Base-by-base conservation (phyloP, 2,888 invertebrate species). In the Cotesia congregata region DNA sequence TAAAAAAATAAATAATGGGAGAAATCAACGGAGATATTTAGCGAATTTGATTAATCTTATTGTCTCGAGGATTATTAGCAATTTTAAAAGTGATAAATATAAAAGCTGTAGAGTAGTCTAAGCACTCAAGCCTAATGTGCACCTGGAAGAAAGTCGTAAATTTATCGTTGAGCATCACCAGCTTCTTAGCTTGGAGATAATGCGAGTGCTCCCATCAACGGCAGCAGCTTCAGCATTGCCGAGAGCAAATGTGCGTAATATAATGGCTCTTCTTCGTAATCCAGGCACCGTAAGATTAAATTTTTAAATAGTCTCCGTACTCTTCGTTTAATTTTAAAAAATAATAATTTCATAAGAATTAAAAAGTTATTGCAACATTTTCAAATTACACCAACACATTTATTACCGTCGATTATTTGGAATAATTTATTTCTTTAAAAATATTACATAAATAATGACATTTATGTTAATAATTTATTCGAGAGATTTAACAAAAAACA, bases 101-200 rank as follows among this genome's bases (percentile, higher is more conserved):
- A 65, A 65, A 17, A 71, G 15, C 38, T 73, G 30, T 38, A 73
- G 59, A 67, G 50, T 41, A 67, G 38, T 67, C 30, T 38, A 72
- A 72, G 38, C 67, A 67, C n/a, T 64, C n/a, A 40, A 67, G 64
- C 67, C 50, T 82, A 83, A 82, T 80, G 83, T 80, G 80, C 83
- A 80, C 81, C 80, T 79, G 77, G 82, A 85, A 84, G 73, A 82
- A 80, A 80, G 80, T 82, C 78, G 83, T 86, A 86, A 85, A 84
- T 86, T 85, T 85, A 86, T 86, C 86, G 82, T 77, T 79, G 80
- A 79, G 79, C 83, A 85, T 86, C 81, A 78, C 17, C 38, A 79
- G 78, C 80, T 79, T 82, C 80, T 83, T 81, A 80, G 79, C 78
- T 79, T 76, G 78, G 79, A 80, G 83, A 83, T 85, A 84, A 84